Conservation (phyloP, 2,113 vertebrate genomes). For the Haemorhous mexicanus region DNA sequence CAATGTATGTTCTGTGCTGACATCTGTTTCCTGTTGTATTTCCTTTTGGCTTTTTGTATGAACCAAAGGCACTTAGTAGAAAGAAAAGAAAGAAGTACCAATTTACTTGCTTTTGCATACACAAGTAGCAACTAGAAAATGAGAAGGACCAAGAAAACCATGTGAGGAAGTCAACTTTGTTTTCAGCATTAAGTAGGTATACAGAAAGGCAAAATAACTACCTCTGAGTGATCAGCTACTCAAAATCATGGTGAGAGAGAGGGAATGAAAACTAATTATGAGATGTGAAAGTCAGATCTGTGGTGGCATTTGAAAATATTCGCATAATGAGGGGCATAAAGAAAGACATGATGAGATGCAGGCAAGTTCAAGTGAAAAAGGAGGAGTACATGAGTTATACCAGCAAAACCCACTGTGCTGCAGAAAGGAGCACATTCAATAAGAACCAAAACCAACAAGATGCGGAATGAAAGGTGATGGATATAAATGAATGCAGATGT, state of each 20-base stretch:
- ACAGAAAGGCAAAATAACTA: neutral
- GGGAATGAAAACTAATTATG: neutral
- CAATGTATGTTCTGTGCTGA: neutral
- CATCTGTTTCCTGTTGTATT: neutral
- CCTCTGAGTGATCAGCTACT: neutral
- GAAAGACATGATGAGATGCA: neutral
- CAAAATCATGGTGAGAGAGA: neutral
- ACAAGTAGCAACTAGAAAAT: neutral
- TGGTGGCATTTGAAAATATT: neutral
- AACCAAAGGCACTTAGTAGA: neutral
- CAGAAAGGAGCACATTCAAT: neutral
- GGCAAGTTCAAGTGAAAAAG: neutral
- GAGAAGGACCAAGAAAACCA: neutral
- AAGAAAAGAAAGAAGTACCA: neutral
- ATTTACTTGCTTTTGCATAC: neutral
- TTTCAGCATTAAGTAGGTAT: neutral
- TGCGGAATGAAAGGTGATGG: neutral
- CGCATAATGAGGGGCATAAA: neutral
- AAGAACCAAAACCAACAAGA: neutral
- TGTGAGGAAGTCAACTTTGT: neutral
- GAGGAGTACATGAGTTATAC: neutral
- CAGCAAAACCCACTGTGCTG: neutral
- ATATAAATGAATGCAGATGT: neutral
- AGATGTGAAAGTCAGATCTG: neutral
- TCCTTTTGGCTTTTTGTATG: neutral